Conservation (phyloP, 2,888 invertebrate species). For the Thymelicus acteon region DNA sequence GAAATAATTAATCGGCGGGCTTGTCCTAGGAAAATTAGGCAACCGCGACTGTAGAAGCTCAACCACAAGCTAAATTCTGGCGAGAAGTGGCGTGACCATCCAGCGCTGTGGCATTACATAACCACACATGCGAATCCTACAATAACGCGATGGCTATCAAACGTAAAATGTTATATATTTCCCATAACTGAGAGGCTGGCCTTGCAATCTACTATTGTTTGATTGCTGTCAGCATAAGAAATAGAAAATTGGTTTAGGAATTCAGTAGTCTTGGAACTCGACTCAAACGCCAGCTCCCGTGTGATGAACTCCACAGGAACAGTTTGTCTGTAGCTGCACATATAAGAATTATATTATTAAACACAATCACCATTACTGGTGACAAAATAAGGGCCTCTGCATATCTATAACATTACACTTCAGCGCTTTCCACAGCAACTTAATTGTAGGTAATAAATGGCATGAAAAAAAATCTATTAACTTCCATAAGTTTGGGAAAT, state of each 20-base stretch:
- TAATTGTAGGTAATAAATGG: no score
- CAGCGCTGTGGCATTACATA: conserved; percentile 63
- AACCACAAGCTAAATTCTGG: conserved; percentile 26
- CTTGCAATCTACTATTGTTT: conserved; percentile 95
- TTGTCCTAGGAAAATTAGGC: conserved; percentile 40
- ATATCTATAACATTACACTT: not conserved
- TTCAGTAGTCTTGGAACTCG: conserved; percentile 92
- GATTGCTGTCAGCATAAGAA: conserved; percentile 88
- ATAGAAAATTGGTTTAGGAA: conserved; percentile 94
- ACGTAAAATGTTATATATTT: conserved; percentile 82
- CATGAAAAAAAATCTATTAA: no score
- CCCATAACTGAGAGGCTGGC: conserved; percentile 86
- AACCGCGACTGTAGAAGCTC: conserved; percentile 61
- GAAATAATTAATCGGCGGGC: conserved; percentile 51
- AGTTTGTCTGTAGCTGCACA: conserved; percentile 96
- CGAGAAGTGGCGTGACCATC: conserved; percentile 31
- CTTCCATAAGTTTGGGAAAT: no score
- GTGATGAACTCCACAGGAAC: conserved; percentile 94
- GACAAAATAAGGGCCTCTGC: not conserved
- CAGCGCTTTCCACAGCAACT: no score
- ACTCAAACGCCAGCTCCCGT: conserved; percentile 95
- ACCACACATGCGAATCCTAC: conserved; percentile 73
- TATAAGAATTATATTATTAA: conserved; percentile 76
- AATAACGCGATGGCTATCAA: conserved; percentile 68
- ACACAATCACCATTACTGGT: conserved; percentile 69